phyloP scores from a whole-genome alignment of 35 echinoderm and acorn worm genomes.

The Eucidaris tribuloides region DNA sequence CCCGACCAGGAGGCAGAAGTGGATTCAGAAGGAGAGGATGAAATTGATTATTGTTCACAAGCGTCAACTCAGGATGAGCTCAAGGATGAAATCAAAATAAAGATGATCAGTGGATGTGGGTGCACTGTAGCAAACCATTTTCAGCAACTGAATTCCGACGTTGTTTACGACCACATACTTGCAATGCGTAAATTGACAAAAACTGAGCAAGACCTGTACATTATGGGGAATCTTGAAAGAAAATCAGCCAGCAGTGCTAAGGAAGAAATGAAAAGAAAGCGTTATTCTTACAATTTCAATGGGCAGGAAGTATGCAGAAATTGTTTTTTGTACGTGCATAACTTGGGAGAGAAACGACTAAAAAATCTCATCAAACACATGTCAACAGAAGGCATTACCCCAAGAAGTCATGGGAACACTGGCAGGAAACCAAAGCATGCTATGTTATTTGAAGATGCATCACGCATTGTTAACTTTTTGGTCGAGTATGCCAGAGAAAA shows the following conservation, averaged over 20 bases:
- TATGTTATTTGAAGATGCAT: neutral
- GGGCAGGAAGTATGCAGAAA: neutral
- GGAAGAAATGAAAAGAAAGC: neutral
- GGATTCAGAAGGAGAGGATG: neutral
- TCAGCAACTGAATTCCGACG: neutral
- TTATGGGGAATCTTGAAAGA: neutral
- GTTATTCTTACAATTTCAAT: neutral
- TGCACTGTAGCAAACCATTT: neutral
- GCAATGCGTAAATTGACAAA: neutral
- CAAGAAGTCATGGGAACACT: neutral
- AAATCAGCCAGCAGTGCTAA: neutral
- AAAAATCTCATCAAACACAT: neutral
- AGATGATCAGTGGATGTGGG: neutral
- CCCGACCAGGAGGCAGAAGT: neutral
- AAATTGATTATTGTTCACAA: neutral
- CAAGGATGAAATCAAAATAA: neutral
- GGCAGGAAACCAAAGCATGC: neutral
- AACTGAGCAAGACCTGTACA: neutral
- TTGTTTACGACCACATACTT: no score
- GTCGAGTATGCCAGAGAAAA: neutral
- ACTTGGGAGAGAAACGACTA: neutral
- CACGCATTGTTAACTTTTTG: neutral
- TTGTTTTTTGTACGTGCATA: neutral
- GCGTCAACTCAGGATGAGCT: neutral
- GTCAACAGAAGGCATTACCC: neutral